A percentile compares a stretch with the other conserved stretches of the same genome.
phyloP scores from a whole-genome alignment of 2,888 invertebrate genomes.

The Eilema sororculum region DNA sequence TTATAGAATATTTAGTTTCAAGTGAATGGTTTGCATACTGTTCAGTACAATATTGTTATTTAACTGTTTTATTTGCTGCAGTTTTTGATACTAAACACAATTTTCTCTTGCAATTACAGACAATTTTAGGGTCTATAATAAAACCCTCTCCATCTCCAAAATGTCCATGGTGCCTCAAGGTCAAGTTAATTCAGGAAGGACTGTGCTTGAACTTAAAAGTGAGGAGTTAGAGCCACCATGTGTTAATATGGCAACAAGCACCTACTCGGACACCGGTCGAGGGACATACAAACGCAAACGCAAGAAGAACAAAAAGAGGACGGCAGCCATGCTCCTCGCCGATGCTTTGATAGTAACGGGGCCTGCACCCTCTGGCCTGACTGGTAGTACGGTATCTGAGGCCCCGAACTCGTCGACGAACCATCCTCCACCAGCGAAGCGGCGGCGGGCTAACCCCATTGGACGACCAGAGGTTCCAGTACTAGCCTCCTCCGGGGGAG shows the following conservation, averaged over 20 bases:
- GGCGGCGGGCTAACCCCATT: neutral
- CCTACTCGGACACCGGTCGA: neutral
- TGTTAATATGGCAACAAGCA: neutral
- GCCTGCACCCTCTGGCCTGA: neutral
- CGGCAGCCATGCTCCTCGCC: neutral
- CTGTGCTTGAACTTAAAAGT: neutral
- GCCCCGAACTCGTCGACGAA: neutral
- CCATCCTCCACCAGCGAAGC: conserved; percentile 3
- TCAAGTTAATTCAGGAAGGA: neutral
- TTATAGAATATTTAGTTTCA: too few relatives aligned
- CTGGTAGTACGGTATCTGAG: neutral
- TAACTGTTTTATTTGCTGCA: too few relatives aligned
- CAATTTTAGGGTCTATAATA: neutral
- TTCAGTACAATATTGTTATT: too few relatives aligned
- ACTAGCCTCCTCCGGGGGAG: too few relatives aligned
- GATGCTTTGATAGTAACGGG: neutral
- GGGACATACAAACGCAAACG: neutral
- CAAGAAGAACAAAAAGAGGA: neutral
- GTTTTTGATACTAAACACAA: too few relatives aligned
- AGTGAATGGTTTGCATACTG: too few relatives aligned
- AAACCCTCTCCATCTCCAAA: neutral
- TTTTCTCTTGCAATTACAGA: too few relatives aligned
- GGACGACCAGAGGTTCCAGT: neutral
- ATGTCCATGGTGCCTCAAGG: neutral
- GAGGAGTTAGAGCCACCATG: neutral